Evolutionary conservation across 2,888 invertebrate species (phyloP).

Genomic region (Hipparchia semele): DNA sequence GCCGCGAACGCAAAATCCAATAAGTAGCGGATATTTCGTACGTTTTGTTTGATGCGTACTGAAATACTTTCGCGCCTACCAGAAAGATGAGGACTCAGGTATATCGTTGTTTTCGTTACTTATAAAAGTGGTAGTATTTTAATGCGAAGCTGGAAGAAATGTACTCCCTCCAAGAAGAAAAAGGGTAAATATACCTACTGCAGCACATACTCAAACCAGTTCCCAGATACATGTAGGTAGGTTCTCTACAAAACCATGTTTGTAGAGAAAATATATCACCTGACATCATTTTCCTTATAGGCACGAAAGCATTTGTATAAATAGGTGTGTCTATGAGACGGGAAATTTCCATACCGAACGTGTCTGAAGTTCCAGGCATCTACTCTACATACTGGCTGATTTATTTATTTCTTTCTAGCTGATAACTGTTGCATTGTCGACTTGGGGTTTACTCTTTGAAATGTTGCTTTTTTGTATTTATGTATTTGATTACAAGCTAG

Average conservation of each 20-base stretch:
- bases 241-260: background rate
- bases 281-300: constrained; percentile 1
- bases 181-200: background rate
- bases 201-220: background rate
- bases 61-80: too few relatives aligned
- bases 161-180: too few relatives aligned
- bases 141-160: too few relatives aligned
- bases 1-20: too few relatives aligned
- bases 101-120: too few relatives aligned
- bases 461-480: too few relatives aligned
- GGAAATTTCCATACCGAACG: constrained; percentile 15
- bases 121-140: too few relatives aligned
- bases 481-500: too few relatives aligned
- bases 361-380: background rate
- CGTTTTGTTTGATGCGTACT: too few relatives aligned
- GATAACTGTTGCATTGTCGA: background rate
- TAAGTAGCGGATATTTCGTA: too few relatives aligned
- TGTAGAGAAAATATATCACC: background rate
- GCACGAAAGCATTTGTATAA: constrained; percentile 10
- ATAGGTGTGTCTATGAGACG: constrained; percentile 5
- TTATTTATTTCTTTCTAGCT: background rate
- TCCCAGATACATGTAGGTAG: background rate
- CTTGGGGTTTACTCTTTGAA: background rate
- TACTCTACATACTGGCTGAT: background rate
- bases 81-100: too few relatives aligned